phyloP scores from a whole-genome alignment of 2,113 vertebrate species.

The Cynocephalus volans region DNA sequence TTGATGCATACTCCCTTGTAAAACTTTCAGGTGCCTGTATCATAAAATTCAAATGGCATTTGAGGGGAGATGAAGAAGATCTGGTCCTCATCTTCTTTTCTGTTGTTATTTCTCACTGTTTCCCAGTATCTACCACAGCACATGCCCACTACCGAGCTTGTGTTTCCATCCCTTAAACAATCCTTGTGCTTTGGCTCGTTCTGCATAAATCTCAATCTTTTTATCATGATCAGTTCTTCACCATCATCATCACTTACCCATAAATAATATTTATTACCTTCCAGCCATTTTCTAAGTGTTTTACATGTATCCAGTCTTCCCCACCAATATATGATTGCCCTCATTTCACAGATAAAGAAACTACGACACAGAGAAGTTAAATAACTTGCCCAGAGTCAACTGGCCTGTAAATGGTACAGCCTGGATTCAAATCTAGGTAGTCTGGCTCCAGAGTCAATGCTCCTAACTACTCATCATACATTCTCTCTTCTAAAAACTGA shows the following conservation, averaged over 20 bases:
- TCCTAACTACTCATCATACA: neutral
- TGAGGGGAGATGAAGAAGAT: neutral
- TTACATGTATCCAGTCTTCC: neutral
- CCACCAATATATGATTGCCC: neutral
- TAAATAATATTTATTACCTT: neutral
- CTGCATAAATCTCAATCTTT: neutral
- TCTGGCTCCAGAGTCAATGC: neutral
- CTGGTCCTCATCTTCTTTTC: neutral
- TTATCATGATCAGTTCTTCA: neutral
- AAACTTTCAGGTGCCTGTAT: neutral
- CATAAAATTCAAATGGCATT: neutral
- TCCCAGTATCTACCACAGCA: neutral
- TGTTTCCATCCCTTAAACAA: neutral
- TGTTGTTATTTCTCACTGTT: neutral
- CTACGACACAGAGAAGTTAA: neutral
- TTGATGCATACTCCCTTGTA: rapidly evolving
- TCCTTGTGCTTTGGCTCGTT: neutral
- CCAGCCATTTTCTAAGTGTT: neutral
- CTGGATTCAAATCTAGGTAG: neutral
- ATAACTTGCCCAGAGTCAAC: neutral
- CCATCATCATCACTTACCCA: neutral
- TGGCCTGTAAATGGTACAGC: neutral
- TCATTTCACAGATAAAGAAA: neutral
- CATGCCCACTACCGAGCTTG: too few relatives aligned
- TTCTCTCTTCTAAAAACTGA: neutral